Evolutionary conservation across 53 echinoderm and acorn worm genomes (phyloP).

Genomic region (Luidia sarsii): DNA sequence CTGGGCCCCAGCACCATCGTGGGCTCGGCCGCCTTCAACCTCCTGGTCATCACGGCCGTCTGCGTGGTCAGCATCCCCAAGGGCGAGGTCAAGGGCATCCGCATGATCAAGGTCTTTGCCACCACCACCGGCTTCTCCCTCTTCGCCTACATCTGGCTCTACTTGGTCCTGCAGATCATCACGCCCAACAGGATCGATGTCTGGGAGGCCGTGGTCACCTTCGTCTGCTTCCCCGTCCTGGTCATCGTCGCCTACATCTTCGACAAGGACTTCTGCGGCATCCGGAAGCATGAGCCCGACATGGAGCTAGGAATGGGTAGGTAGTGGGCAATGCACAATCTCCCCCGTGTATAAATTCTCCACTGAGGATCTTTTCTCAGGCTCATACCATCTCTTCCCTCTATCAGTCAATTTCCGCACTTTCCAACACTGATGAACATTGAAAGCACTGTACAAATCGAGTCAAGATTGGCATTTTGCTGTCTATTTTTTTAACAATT

Average conservation of each 20-base stretch:
- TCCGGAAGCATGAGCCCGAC: slow-evolving; percentile 77
- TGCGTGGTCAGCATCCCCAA: slow-evolving; percentile 75
- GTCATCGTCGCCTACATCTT: slow-evolving; percentile 86
- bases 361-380: no score
- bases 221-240: slow-evolving; percentile 89
- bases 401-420: no score
- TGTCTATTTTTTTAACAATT: no score
- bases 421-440: no score
- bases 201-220: slow-evolving; percentile 88
- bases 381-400: no score
- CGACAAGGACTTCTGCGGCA: slow-evolving; percentile 95
- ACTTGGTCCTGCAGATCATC: slow-evolving; percentile 72
- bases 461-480: no score
- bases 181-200: slow-evolving; percentile 73
- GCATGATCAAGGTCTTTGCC: slow-evolving; percentile 84
- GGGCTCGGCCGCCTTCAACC: slow-evolving; percentile 97
- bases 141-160: slow-evolving; percentile 95
- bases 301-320: slow-evolving; percentile 84
- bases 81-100: slow-evolving; percentile 68
- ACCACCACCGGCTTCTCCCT: slow-evolving; percentile 83
- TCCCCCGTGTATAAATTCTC: no score
- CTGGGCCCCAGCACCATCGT: slow-evolving; percentile 98
- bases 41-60: slow-evolving; percentile 82
- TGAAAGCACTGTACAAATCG: no score
- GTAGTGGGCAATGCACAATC: no score